Evolutionary conservation across 35 echinoderm and acorn worm genomes (phyloP).

Genomic region (Hemicentrotus pulcherrimus): DNA sequence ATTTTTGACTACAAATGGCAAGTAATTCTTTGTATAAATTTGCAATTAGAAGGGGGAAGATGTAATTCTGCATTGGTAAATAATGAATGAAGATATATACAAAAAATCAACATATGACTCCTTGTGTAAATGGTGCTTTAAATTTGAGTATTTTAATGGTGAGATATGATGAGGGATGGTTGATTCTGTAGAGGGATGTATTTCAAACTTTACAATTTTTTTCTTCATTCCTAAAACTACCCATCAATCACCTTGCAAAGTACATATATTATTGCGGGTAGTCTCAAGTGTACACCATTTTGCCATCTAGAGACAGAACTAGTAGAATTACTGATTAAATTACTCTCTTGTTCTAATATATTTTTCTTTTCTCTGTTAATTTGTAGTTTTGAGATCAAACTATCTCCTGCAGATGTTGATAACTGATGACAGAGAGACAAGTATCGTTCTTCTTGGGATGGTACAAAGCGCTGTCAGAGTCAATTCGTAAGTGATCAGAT

Average conservation of each 20-base stretch:
- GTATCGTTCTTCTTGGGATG: constrained; percentile 68
- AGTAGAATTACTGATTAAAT: not conserved
- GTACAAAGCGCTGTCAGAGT: constrained; percentile 89
- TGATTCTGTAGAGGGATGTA: not conserved
- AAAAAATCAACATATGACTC: not conserved
- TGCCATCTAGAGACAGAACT: not conserved
- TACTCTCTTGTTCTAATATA: not conserved
- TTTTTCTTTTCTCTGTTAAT: not conserved
- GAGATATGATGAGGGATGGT: too few relatives aligned
- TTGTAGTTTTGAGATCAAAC: constrained; percentile 87
- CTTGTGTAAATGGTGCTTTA: too few relatives aligned
- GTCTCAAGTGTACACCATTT: not conserved
- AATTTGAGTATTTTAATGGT: too few relatives aligned
- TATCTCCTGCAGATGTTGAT: constrained; percentile 97
- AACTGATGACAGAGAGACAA: constrained; percentile 96
- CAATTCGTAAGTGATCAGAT: constrained; percentile 77
- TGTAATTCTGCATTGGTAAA: too few relatives aligned
- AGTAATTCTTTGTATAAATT: not conserved
- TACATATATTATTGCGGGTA: too few relatives aligned
- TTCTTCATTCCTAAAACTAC: not conserved
- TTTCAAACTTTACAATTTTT: not conserved
- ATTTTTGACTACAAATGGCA: constrained; percentile 93
- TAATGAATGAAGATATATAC: too few relatives aligned
- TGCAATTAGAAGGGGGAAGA: not conserved
- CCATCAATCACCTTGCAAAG: not conserved